Evolutionary conservation across 2,797 vertebrate genomes (phyloP).

Genomic region (Yasuhikotakia modesta): DNA sequence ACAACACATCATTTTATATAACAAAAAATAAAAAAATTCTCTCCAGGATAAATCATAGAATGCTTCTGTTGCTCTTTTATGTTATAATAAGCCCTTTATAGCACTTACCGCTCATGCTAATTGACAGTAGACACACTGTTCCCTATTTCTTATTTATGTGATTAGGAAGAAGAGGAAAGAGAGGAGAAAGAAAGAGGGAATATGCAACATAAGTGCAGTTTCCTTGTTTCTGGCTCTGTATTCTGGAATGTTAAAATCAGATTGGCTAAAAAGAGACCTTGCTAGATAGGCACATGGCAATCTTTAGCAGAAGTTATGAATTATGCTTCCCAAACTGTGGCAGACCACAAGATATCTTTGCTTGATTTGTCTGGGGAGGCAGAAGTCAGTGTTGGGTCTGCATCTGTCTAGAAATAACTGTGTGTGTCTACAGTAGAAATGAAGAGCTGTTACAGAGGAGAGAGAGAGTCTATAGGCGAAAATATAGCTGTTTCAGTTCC

Average conservation of each 20-base stretch:
- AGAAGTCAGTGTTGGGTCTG: slow-evolving; percentile 34
- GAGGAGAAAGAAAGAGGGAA: background rate
- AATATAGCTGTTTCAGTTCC: slow-evolving; percentile 46
- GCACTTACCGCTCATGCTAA: background rate
- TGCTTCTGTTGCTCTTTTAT: background rate
- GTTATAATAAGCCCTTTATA: background rate
- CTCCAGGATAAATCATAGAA: background rate
- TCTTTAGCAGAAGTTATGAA: slow-evolving; percentile 56
- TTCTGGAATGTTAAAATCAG: slow-evolving; percentile 21
- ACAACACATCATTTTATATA: background rate
- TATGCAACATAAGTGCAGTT: background rate
- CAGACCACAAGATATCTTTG: slow-evolving; percentile 54
- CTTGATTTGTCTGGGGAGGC: background rate
- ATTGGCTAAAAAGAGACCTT: slow-evolving; percentile 46
- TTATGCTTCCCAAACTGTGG: slow-evolving; percentile 59
- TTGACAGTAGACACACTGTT: background rate
- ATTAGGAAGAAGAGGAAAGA: background rate
- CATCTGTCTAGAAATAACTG: slow-evolving; percentile 56
- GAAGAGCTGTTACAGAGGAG: no score
- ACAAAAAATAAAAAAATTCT: no score
- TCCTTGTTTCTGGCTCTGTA: background rate
- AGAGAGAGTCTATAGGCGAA: slow-evolving; percentile 11
- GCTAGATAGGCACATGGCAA: slow-evolving; percentile 47
- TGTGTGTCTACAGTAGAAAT: no score
- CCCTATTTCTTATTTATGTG: background rate